These are phyloP conservation scores for Apamea sordens DNA, from an alignment of 2,888 invertebrate genomes.

Conservation along the genomic window DNA sequence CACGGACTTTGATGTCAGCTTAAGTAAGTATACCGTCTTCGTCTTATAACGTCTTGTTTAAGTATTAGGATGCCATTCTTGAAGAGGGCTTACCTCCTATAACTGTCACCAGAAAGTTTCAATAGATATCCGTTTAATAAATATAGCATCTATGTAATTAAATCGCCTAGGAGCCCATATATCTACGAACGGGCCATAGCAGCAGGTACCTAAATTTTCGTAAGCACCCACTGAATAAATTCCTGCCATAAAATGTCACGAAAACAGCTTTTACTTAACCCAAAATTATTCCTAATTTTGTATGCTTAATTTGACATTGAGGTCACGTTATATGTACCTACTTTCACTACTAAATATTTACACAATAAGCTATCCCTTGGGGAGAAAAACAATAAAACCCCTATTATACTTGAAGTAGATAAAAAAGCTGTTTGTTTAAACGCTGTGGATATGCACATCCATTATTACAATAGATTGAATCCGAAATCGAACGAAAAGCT, in stretches of 20 bases:
- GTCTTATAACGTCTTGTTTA: conserved; percentile 66
- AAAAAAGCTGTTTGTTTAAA: conserved; percentile 17
- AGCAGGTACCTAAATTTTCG: conserved; percentile 35
- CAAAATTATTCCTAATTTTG: conserved; percentile 60
- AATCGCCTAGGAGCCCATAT: conserved; percentile 21
- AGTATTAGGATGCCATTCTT: conserved; percentile 60
- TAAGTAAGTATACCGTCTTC: conserved; percentile 67
- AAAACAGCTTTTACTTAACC: conserved; percentile 59
- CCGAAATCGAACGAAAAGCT: conserved; percentile 37
- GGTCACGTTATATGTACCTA: conserved; percentile 56
- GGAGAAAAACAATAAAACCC: conserved; percentile 31
- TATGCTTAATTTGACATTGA: conserved; percentile 63
- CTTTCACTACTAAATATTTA: conserved; percentile 60
- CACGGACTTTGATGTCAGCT: conserved; percentile 77
- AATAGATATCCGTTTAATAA: conserved; percentile 25
- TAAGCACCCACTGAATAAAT: conserved; percentile 54
- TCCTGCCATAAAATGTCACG: conserved; percentile 54
- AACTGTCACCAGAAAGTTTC: conserved; percentile 32
- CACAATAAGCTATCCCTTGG: conserved; percentile 41
- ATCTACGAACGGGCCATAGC: conserved; percentile 29
- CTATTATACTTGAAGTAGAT: background rate
- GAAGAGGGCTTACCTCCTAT: conserved; percentile 39
- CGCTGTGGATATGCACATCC: conserved; percentile 7
- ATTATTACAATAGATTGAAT: conserved; percentile 20
- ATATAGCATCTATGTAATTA: conserved; percentile 34